Conservation (phyloP, 2,888 invertebrate species). For the Hirtodrosophila cameraria region DNA sequence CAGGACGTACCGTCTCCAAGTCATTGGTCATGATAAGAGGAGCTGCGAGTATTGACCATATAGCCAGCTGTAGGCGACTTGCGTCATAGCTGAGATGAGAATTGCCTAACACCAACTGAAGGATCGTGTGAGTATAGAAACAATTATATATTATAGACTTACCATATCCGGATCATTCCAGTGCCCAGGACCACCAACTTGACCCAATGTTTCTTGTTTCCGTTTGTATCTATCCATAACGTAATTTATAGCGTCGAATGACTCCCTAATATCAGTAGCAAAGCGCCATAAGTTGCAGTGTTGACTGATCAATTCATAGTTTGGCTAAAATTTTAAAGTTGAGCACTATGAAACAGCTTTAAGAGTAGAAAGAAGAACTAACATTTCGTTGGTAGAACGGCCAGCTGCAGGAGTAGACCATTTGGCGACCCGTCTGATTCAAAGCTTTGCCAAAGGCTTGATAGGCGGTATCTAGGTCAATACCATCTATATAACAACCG, state of each 20-base stretch:
- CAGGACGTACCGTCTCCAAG: slow-evolving; percentile 86
- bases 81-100: slow-evolving; percentile 88
- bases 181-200: slow-evolving; percentile 87
- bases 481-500: slow-evolving; percentile 88
- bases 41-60: slow-evolving; percentile 90
- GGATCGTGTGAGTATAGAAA: background rate
- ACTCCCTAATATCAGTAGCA: slow-evolving; percentile 87
- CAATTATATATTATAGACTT: background rate
- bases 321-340: slow-evolving; percentile 81
- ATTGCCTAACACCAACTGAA: slow-evolving; percentile 86
- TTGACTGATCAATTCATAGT: slow-evolving; percentile 85
- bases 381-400: slow-evolving; percentile 88
- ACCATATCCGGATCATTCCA: slow-evolving; percentile 90
- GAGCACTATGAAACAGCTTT: background rate
- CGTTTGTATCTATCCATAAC: slow-evolving; percentile 86
- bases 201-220: slow-evolving; percentile 86
- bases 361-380: slow-evolving; percentile 29
- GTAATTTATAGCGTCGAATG: slow-evolving; percentile 85
- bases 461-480: slow-evolving; percentile 87
- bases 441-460: slow-evolving; percentile 87
- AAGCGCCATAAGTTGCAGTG: slow-evolving; percentile 89
- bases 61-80: slow-evolving; percentile 89
- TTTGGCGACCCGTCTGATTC: slow-evolving; percentile 89
- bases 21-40: slow-evolving; percentile 90
- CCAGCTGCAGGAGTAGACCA: slow-evolving; percentile 92